Evolutionary conservation across 2,113 vertebrate species (phyloP).

Genomic region (Camelus bactrianus): DNA sequence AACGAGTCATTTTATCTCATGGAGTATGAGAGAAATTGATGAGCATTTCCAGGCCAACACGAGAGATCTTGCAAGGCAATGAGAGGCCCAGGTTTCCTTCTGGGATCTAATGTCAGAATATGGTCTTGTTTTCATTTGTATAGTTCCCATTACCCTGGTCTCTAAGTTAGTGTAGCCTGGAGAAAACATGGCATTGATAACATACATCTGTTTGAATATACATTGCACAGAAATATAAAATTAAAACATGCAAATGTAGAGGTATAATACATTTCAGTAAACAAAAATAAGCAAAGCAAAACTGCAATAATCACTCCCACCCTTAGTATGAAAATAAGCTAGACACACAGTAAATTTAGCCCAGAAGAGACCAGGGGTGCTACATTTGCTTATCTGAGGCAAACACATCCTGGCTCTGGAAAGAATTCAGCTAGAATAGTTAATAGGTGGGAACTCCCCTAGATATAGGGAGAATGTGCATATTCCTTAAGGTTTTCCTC

Average conservation of each 20-base stretch:
- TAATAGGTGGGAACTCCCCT: background rate
- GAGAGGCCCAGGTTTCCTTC: background rate
- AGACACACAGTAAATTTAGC: background rate
- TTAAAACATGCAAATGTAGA: background rate
- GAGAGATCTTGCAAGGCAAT: background rate
- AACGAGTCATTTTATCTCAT: background rate
- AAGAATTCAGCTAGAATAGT: background rate
- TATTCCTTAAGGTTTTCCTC: background rate
- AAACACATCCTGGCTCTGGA: background rate
- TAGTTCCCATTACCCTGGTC: background rate
- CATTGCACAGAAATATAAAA: background rate
- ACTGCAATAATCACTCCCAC: background rate
- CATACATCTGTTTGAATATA: background rate
- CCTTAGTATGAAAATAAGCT: background rate
- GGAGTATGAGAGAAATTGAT: background rate
- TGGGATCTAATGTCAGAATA: background rate
- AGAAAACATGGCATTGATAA: background rate
- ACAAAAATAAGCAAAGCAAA: background rate
- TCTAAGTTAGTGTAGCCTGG: background rate
- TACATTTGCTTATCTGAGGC: background rate
- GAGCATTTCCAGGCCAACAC: background rate
- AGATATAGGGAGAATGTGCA: background rate
- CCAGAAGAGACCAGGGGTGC: background rate
- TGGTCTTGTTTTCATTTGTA: background rate
- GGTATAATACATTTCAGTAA: background rate